These are phyloP conservation scores for Geodia barretti DNA, from an alignment of 37 sponge, comb jelly and placozoan genomes.

Conservation along the genomic window DNA sequence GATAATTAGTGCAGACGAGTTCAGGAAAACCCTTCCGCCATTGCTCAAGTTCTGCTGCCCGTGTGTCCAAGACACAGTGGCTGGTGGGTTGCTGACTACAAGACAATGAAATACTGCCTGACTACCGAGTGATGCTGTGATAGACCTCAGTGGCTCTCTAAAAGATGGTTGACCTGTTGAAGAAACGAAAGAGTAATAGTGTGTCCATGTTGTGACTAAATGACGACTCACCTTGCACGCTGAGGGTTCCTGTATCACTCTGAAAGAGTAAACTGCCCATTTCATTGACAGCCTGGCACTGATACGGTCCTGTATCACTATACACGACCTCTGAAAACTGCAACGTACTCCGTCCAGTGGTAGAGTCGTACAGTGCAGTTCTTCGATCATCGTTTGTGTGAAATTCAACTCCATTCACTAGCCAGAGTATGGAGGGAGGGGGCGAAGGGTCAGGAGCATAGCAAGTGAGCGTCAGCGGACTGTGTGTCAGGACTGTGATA, in stretches of 20 bases:
- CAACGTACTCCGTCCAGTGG: slow-evolving; percentile 26
- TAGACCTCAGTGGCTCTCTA: background rate
- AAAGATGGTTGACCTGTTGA: slow-evolving; percentile 52
- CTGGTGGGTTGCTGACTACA: slow-evolving; percentile 57
- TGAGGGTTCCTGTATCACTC: slow-evolving; percentile 36
- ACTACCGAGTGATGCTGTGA: slow-evolving; percentile 16
- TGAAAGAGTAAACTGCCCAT: background rate
- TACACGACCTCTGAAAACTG: slow-evolving; percentile 20
- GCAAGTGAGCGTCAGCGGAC: slow-evolving; percentile 35
- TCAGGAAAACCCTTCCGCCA: slow-evolving; percentile 6
- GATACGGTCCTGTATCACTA: slow-evolving; percentile 49
- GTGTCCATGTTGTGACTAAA: background rate
- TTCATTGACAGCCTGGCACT: slow-evolving; percentile 31
- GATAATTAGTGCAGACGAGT: slow-evolving; percentile 18
- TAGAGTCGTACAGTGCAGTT: slow-evolving; percentile 4
- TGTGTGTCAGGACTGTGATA: slow-evolving; percentile 13
- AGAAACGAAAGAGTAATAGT: background rate
- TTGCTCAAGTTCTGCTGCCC: slow-evolving; percentile 3
- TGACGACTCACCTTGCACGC: slow-evolving; percentile 42
- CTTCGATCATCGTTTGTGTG: background rate
- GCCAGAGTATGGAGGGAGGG: slow-evolving; percentile 30
- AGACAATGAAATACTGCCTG: slow-evolving; percentile 27
- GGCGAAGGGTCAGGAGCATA: slow-evolving; percentile 3
- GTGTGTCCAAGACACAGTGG: slow-evolving; percentile 31
- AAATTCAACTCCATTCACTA: background rate